Base-by-base conservation (phyloP, 2,797 vertebrate genomes). In the Salmo trutta region DNA sequence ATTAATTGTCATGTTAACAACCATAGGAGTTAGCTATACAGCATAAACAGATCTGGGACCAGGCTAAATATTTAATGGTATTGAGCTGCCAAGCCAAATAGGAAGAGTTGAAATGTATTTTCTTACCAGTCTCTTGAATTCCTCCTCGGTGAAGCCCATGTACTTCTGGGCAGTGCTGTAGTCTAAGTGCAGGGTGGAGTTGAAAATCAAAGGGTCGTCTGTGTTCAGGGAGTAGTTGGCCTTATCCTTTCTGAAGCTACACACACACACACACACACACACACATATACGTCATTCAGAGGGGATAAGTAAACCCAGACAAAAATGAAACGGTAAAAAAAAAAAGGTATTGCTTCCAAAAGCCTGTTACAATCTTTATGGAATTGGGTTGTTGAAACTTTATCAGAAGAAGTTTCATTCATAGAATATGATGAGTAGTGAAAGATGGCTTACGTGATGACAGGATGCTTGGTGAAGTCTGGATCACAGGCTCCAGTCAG, bases 151-250 rank as follows among this genome's bases (percentile, higher is more conserved):
- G 80, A 99, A 97, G 59, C 91, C 94, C 97, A 99, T 98, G 84
- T 92, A 79, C 1, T 86, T 41, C 56, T 91, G 86, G 0, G 82
- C 90, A 0, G 91, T 93, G 67, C 68, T 62, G 88, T 99, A 99
- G 86, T 99, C 98, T 0, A 91, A 92, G 66, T 96, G 75, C 75
- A 99, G 88, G 14, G 68, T 94, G 14, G 97, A 97, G 90, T 96
- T 93, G 74, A 99, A 97, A 91, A 99, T 96, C 83, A 97, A 88
- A 0, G 97, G 98, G 85, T 99, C 98, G 0, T 99, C 98, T 0
- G 97, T 95, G 86, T 96, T 99, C 64, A 99, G 87, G 0, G 98
- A 99, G 82, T 94, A 98, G 90, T 98, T 99, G 0, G 96, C 98
- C 16, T 85, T 83, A 88, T 99, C 98, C 1, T 94, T 85, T 86